phyloP scores from a whole-genome alignment of 2,888 invertebrate species.

The Stenotaenia linearis region DNA sequence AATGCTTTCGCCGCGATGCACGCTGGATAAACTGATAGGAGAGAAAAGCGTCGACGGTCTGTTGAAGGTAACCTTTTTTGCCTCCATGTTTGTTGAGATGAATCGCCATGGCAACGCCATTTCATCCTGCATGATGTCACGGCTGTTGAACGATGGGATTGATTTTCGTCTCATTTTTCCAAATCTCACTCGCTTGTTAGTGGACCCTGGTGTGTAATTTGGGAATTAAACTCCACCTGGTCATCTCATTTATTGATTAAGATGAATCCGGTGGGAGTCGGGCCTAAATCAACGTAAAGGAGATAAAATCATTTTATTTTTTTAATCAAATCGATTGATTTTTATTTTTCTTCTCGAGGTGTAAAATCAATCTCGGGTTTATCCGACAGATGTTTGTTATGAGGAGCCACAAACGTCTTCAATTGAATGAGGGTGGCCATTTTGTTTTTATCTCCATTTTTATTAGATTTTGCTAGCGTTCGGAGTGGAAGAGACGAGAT shows the following conservation, averaged over 20 bases:
- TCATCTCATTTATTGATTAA: neutral
- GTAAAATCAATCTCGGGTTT: neutral
- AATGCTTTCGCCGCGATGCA: neutral
- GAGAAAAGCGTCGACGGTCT: neutral
- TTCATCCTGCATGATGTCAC: neutral
- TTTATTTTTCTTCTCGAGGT: neutral
- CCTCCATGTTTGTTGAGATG: neutral
- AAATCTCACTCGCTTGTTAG: neutral
- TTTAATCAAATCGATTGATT: neutral
- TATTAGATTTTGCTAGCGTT: neutral
- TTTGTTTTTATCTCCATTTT: slow-evolving; percentile 9
- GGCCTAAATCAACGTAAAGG: neutral
- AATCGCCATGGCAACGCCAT: neutral
- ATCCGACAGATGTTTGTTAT: neutral
- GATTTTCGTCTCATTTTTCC: neutral
- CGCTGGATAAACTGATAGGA: neutral
- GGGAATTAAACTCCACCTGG: neutral
- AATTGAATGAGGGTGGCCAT: neutral
- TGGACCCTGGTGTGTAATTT: neutral
- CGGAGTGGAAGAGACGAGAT: neutral
- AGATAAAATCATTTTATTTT: neutral
- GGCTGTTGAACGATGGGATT: neutral
- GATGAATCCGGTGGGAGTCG: neutral
- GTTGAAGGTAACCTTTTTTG: neutral
- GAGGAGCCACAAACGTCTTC: neutral